Evolutionary conservation across 2,888 invertebrate species (phyloP).

Genomic region (Synanthedon formicaeformis): DNA sequence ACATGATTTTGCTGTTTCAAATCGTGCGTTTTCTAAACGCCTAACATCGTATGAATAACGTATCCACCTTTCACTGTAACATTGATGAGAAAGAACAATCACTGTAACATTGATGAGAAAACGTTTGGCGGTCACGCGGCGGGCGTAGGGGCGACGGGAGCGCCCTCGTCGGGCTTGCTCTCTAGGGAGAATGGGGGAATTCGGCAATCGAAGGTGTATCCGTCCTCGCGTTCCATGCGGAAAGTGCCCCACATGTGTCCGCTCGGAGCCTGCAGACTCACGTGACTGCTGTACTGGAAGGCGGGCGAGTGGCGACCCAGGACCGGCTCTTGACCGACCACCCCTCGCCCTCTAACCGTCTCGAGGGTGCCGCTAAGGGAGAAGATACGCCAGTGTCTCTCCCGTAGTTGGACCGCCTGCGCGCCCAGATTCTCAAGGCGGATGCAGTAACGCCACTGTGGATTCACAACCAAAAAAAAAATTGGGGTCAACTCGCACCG

Average conservation of each 20-base stretch:
- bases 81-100: too few relatives aligned
- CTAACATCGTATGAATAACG: too few relatives aligned
- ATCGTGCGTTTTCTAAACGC: too few relatives aligned
- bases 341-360: conserved; percentile 93
- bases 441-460: conserved; percentile 95
- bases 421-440: conserved; percentile 94
- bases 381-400: conserved; percentile 98
- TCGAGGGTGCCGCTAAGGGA: conserved; percentile 93
- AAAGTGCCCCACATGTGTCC: conserved; percentile 99
- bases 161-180: conserved; percentile 83
- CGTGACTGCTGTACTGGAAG: conserved; percentile 98
- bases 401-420: conserved; percentile 90
- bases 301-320: conserved; percentile 89
- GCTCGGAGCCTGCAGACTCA: conserved; percentile 95
- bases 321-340: conserved; percentile 98
- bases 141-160: conserved; percentile 46
- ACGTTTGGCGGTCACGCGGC: conserved; percentile 23
- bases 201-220: conserved; percentile 95
- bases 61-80: too few relatives aligned
- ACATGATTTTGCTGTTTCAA: too few relatives aligned
- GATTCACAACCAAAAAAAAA: not conserved
- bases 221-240: conserved; percentile 96
- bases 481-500: too few relatives aligned
- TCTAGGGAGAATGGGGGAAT: conserved; percentile 98
- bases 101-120: not conserved